Evolutionary conservation across 2,797 vertebrate species (phyloP).

Genomic region (Aselliscus stoliczkanus): DNA sequence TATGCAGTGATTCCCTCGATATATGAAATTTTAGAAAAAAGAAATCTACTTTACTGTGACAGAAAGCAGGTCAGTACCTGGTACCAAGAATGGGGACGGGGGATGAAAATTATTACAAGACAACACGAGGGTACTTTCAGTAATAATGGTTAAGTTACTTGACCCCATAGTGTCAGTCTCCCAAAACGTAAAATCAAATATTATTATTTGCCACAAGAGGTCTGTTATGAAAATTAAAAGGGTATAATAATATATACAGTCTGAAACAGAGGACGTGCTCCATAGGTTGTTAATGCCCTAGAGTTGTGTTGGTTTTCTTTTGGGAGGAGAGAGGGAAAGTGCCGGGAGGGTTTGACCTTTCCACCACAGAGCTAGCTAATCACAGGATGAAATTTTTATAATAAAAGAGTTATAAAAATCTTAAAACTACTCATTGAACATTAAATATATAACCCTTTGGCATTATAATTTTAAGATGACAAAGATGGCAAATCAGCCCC

Average conservation of each 20-base stretch:
- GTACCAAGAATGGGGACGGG: neutral
- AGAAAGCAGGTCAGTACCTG: neutral
- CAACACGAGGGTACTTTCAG: neutral
- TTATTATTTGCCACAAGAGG: neutral
- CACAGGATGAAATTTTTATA: neutral
- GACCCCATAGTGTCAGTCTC: neutral
- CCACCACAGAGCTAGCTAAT: neutral
- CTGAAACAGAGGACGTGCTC: neutral
- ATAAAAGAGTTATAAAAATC: neutral
- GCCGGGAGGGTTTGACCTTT: neutral
- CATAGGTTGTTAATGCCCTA: neutral
- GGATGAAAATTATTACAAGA: neutral
- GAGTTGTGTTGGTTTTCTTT: neutral
- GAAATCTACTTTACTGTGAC: neutral
- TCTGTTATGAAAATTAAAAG: neutral
- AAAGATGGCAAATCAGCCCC: neutral
- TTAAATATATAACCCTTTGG: neutral
- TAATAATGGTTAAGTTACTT: neutral
- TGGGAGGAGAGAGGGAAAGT: neutral
- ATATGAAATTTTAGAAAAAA: neutral
- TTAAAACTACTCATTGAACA: neutral
- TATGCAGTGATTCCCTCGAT: too few species aligned
- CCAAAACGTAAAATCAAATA: neutral
- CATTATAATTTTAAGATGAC: neutral
- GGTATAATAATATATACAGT: neutral